These are phyloP conservation scores for Bos taurus DNA, from an alignment of 2,113 vertebrate genomes.

Conservation along the genomic window ARS-UCD2.0 NC_037333.1:72538001-72538500, in stretches of 20 bases:
- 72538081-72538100: neutral
- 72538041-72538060: neutral
- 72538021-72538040: neutral
- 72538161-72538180: neutral
- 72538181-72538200: neutral
- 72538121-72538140: neutral
- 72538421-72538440: neutral
- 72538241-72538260: neutral
- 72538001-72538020: neutral
- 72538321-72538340: neutral
- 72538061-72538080: neutral
- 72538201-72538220: neutral
- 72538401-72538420: neutral
- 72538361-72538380: neutral
- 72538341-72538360: neutral
- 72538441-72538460: neutral
- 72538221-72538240: neutral
- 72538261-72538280: neutral
- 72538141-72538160: neutral
- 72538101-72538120: neutral
- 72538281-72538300: neutral
- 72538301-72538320: neutral
- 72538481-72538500: neutral
- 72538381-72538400: neutral
- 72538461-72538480: neutral